Evolutionary conservation across 2,888 invertebrate species (phyloP), one percentile per base, ranked within the genome.

Genomic region (Euplexia lucipara): DNA sequence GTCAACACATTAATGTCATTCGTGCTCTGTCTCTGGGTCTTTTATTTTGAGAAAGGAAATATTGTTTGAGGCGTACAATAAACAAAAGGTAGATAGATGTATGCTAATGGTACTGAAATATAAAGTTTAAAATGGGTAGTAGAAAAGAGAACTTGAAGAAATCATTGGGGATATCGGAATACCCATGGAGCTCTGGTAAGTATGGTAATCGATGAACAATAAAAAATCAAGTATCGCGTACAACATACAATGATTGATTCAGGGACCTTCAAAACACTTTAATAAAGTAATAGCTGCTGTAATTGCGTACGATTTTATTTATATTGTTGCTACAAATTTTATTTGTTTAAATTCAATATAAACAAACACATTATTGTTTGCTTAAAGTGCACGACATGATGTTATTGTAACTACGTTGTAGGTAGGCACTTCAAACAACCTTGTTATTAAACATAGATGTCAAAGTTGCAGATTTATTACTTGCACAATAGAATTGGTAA

Each of bases 181-280:
- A 92, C 62, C 91, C 91, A 3, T 93, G 92, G 91, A 93, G 93
- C 78, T 93, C 93, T 70, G 93, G 93, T 26, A 26, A 26, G 26
- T 93, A 84, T 48, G 78, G 32, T 61, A 39, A 32, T 59, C 41
- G 22, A 60, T 49, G 22, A 22, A 51, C 49, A 52, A 70, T 44
- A 57, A 65, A 39, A 10, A 39, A 16, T 26, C 35, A 14, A 20
- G 22, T 49, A 37, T 59, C 42, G 20, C 32, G 32, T 49, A 37
- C 18, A 45, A 12, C 30, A 30, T 20, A 51, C 39, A 35, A 39
- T 10, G 8, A 42, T 34, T 49, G 30, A 14, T 37, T 26, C 30
- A 10, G 26, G 42, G 51, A 61, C 71, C 56, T 73, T 61, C 52
- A 34, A 48, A n/a, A 53, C 42, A 52, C 14, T 67, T 37, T n/a